Percentiles rank a stretch among this genome's conserved stretches.
These are phyloP conservation scores for Lycocerus yunnanus DNA, from an alignment of 2,888 invertebrate genomes.

Conservation along the genomic window DNA sequence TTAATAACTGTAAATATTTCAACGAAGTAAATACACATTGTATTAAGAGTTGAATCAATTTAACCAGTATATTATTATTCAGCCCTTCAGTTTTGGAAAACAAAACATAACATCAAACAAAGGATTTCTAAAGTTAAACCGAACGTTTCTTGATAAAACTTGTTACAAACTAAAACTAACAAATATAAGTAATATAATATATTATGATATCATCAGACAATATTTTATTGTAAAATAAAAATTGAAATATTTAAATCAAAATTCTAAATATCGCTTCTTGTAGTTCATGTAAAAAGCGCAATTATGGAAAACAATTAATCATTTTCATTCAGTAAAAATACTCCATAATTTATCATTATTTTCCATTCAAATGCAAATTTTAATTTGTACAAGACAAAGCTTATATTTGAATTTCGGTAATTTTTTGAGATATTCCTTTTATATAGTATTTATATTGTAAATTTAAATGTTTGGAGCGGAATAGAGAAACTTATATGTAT, in stretches of 20 bases:
- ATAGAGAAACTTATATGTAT: too few relatives aligned
- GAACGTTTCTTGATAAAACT: neutral
- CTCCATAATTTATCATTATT: neutral
- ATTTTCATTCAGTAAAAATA: neutral
- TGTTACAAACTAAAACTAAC: neutral
- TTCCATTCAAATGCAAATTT: neutral
- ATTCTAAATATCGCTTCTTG: neutral
- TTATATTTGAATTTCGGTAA: neutral
- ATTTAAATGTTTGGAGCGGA: neutral
- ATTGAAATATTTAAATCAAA: neutral
- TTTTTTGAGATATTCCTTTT: neutral
- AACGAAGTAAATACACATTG: neutral
- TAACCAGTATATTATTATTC: neutral
- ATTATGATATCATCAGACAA: neutral
- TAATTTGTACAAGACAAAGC: neutral
- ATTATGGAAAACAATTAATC: neutral
- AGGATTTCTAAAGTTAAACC: neutral
- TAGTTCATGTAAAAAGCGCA: neutral
- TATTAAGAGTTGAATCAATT: neutral
- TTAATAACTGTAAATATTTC: neutral
- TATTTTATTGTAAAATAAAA: neutral
- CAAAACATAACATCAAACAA: neutral
- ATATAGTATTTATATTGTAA: too few relatives aligned
- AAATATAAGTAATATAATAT: neutral
- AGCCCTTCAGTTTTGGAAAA: neutral